A percentile compares a stretch with the other conserved stretches of the same genome.
phyloP scores from a whole-genome alignment of 2,113 vertebrate genomes.

The Pionites leucogaster region DNA sequence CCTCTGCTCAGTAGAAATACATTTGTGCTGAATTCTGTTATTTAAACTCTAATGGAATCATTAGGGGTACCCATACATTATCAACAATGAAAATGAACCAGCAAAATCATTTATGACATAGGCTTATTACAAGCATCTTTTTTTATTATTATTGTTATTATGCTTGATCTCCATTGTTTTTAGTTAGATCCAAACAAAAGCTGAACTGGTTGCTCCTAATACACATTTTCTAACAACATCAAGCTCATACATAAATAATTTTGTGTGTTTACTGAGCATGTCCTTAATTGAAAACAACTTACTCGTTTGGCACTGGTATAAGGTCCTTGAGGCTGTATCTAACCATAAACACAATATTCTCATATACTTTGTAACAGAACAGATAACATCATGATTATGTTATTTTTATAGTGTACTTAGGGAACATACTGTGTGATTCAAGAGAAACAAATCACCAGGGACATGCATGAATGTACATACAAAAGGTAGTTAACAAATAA shows the following conservation, averaged over 20 bases:
- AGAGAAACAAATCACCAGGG: constrained; percentile 37
- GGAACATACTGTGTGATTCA: not conserved
- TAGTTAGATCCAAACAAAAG: constrained; percentile 18
- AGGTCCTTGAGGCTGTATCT: constrained; percentile 62
- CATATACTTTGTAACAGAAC: constrained; percentile 30
- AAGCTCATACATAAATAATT: constrained; percentile 70
- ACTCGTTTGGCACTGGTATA: constrained; percentile 21
- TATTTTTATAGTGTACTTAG: constrained; percentile 29
- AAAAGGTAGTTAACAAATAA: not conserved
- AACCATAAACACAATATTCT: constrained; percentile 59
- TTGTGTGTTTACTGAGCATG: constrained; percentile 42
- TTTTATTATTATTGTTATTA: constrained; percentile 4
- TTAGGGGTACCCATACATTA: constrained; percentile 70
- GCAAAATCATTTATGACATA: constrained; percentile 46
- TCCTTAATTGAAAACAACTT: constrained; percentile 72
- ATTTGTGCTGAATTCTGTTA: constrained; percentile 77
- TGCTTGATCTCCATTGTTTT: constrained; percentile 34
- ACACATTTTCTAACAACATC: constrained; percentile 17
- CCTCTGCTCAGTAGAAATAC: constrained; percentile 72
- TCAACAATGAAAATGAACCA: constrained; percentile 65
- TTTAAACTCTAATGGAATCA: constrained; percentile 78
- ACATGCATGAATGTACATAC: not conserved
- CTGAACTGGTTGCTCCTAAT: constrained; percentile 40
- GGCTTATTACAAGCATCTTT: constrained; percentile 22
- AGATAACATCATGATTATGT: constrained; percentile 38